Evolutionary conservation across 2,888 invertebrate genomes (phyloP).

Genomic region (Brachycybe producta): DNA sequence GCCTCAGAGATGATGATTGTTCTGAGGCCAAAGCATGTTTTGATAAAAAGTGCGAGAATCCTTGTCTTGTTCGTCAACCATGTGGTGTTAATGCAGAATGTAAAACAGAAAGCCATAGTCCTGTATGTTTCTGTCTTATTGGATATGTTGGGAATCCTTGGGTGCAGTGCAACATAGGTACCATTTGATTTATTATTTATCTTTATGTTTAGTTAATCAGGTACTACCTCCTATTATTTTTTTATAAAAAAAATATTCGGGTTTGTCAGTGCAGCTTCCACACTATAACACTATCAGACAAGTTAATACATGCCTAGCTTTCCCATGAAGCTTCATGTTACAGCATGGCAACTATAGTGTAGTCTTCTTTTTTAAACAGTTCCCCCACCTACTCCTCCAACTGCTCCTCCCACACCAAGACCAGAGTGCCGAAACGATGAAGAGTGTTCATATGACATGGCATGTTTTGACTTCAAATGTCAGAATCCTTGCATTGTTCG

Average conservation of each 20-base stretch:
- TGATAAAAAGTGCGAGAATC: constrained; percentile 59
- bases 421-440: constrained; percentile 64
- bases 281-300: too few relatives aligned
- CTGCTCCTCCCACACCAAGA: constrained; percentile 6
- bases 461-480: constrained; percentile 77
- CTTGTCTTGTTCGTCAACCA: constrained; percentile 48
- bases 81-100: constrained; percentile 65
- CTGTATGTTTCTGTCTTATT: constrained; percentile 65
- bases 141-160: constrained; percentile 68
- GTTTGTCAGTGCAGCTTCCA: background rate
- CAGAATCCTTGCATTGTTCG: constrained; percentile 29
- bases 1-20: constrained; percentile 26
- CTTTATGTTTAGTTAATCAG: background rate
- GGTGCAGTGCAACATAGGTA: constrained; percentile 19
- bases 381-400: constrained; percentile 2
- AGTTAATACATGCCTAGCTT: too few relatives aligned
- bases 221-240: background rate
- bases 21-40: constrained; percentile 59
- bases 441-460: constrained; percentile 70
- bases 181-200: background rate
- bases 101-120: constrained; percentile 62
- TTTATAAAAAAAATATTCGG: background rate
- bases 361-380: too few relatives aligned
- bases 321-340: too few relatives aligned
- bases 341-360: too few relatives aligned